Evolutionary conservation across 2,113 vertebrate genomes (phyloP), one percentile per base, ranked within the genome.

Genomic region (Mirounga angustirostris): DNA sequence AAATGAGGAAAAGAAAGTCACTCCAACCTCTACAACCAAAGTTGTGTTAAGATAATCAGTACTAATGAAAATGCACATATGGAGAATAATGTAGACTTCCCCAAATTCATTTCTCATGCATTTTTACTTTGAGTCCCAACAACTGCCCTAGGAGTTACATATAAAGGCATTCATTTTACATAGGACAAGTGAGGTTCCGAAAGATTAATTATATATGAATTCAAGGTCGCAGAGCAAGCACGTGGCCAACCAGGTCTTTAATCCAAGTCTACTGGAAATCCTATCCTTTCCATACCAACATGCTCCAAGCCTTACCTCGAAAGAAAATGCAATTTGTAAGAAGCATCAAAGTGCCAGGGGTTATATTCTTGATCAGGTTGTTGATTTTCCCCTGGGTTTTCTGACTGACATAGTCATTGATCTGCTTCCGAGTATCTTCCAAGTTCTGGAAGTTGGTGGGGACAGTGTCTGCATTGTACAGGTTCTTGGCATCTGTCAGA

Each of bases 261-360:
- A 82, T 58, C 30, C 56, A 36, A 46, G 33, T 36, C 46, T 40
- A 1, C 8, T 21, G 50, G 22, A 22, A 50, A 50, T 56, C 33
- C 36, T 50, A 1, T 18, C 9, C 15, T 33, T 76, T 15, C 33
- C 74, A 36, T 0, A 2, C 28, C 74, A 4, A 7, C n/a, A 9
- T 14, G 16, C 11, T 30, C 58, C 30, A 59, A 50, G 82, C 6
- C 96, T 93, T 99, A 99, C 99, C 99, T 99, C 65, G 99, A 98
- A 99, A 99, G 97, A 98, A 99, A 96, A 99, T 97, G 9, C 98
- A 99, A 98, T 99, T 99, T 74, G 99, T 95, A 61, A 99, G 98
- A 97, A 99, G 87, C 98, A 99, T 98, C 83, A 97, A 6, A 0
- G 98, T 98, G 0, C 40, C 36, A 0, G 89, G 0, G 22, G 98